These are phyloP conservation scores for Lepisosteus osseus DNA, from an alignment of 2,113 vertebrate species.

Conservation along the genomic window DNA sequence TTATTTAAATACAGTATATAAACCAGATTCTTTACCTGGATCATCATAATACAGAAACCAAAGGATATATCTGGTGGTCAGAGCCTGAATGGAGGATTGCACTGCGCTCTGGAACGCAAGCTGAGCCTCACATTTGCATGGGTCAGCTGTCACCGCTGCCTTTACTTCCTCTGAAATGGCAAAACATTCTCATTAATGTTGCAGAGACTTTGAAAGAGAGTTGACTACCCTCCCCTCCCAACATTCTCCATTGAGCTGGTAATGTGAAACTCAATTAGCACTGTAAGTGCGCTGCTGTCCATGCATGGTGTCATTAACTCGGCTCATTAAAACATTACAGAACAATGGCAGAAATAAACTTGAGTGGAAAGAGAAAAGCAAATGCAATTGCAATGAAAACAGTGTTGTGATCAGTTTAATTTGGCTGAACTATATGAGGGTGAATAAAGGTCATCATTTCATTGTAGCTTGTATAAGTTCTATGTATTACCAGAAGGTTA, in stretches of 20 bases:
- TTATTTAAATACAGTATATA: too few relatives aligned
- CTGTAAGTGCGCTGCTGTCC: not conserved
- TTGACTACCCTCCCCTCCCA: not conserved
- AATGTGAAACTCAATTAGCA: not conserved
- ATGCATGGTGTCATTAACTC: not conserved
- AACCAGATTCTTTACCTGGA: too few relatives aligned
- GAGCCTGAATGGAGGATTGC: constrained; percentile 72
- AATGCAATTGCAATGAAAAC: constrained; percentile 4
- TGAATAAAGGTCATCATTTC: not conserved
- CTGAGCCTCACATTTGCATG: constrained; percentile 82
- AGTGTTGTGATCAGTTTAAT: not conserved
- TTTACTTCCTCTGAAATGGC: constrained; percentile 56
- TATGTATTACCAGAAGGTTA: not conserved
- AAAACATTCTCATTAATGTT: constrained; percentile 43
- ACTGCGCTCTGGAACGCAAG: constrained; percentile 80
- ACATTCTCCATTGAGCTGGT: not conserved
- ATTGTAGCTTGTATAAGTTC: too few relatives aligned
- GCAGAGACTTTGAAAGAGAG: constrained; percentile 19
- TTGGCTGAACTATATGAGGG: not conserved
- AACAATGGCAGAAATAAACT: constrained; percentile 7
- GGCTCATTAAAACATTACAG: not conserved
- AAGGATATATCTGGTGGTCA: constrained; percentile 90
- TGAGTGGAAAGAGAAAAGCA: not conserved
- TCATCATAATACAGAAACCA: not conserved
- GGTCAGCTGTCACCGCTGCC: constrained; percentile 66